Percentiles rank a stretch among this genome's conserved stretches.
Conservation (phyloP, 2,888 invertebrate genomes). For the Alloplasta piceator region DNA sequence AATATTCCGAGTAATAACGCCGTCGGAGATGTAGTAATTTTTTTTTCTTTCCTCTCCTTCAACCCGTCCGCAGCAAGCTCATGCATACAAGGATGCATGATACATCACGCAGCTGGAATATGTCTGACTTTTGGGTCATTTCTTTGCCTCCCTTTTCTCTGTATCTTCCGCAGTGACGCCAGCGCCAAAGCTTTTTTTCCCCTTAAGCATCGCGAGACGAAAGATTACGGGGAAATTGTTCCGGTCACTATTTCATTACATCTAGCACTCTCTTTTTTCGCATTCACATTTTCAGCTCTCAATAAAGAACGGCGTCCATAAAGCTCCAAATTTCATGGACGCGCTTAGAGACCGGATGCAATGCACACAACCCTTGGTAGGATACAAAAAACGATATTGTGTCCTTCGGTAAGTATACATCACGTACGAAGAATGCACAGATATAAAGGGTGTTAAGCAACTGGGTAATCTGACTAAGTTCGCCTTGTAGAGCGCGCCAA, state of each 20-base stretch:
- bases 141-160: constrained; percentile 12
- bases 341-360: constrained; percentile 49
- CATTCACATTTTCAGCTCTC: no score
- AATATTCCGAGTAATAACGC: constrained; percentile 61
- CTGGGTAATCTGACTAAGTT: no score
- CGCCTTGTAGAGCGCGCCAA: no score
- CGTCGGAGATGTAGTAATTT: constrained; percentile 59
- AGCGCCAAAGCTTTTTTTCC: constrained; percentile 28
- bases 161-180: constrained; percentile 28
- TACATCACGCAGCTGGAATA: not conserved
- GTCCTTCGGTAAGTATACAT: constrained; percentile 9
- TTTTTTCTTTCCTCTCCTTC: constrained; percentile 37
- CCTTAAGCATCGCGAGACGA: constrained; percentile 53
- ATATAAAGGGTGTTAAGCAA: no score
- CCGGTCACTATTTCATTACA: constrained; percentile 54
- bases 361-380: constrained; percentile 7
- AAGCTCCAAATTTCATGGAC: constrained; percentile 56
- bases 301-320: no score
- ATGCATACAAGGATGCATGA: not conserved
- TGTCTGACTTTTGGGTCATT: constrained; percentile 10
- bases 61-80: not conserved
- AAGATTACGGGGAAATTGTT: constrained; percentile 66
- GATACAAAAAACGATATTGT: constrained; percentile 33
- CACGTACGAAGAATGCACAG: constrained; percentile 28
- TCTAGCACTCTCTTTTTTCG: constrained; percentile 32